Evolutionary conservation across 2,888 invertebrate genomes (phyloP), one percentile per base, ranked within the genome.

Genomic region (Tupiocoris notatus): DNA sequence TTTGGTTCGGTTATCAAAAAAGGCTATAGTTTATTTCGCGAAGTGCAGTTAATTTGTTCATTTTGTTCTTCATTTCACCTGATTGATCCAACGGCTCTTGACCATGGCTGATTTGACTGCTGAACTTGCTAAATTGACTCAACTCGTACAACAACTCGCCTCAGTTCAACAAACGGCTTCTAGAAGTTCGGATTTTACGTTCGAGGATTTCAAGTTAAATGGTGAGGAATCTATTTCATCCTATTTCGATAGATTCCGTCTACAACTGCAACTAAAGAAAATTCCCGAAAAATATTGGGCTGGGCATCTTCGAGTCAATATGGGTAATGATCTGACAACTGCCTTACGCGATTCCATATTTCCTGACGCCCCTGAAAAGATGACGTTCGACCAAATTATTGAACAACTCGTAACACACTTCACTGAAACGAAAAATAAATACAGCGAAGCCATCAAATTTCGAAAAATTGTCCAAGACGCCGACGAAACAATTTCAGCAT

Each of bases 401-500:
- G 9, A 12, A 61, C n/a, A 7, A 61, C 18, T 9, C 7, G n/a
- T n/a, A n/a, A n/a, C 17, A 9, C 17, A 64, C 24, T 64, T 7
- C 64, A 12, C 6, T 6, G 24, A 7, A 22, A 7, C 7, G 17
- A 58, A 1, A 1, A 68, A 68, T 22, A 68, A 68, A n/a, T 68
- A 20, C 21, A 68, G 68, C 17, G 68, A 68, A 23, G 68, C 68
- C 18, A 57, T 68, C 58, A 57, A 21, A 16, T 68, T 57, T 58
- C 22, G 58, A 6, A 20, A 17, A 2, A 56, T 68, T n/a, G 3
- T 68, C 22, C 68, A 68, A 58, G n/a, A 58, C 1, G 6, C 68
- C n/a, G 17, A 17, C 6, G 56, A 58, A 9, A 23, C 58, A 9
- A n/a, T 20, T 6, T 16, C 3, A 3, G 2, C 2, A 1, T 57